phyloP scores from a whole-genome alignment of 2,113 vertebrate genomes.

The Raja brachyura region DNA sequence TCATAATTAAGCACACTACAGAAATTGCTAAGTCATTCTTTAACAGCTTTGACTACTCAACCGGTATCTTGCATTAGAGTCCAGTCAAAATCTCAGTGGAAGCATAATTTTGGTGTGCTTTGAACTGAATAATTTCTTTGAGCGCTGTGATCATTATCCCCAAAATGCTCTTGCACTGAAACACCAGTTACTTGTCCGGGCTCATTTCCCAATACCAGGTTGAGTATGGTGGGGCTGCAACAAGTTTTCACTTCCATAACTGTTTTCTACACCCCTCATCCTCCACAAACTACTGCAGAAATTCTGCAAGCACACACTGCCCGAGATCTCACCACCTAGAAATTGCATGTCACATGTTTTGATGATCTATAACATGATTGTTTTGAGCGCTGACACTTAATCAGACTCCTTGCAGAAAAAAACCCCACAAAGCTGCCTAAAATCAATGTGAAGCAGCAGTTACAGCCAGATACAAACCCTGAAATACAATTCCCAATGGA shows the following conservation, averaged over 20 bases:
- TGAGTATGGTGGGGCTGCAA: background rate
- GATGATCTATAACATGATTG: no score
- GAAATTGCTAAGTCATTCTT: background rate
- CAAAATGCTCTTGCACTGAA: no score
- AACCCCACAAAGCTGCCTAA: no score
- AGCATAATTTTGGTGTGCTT: background rate
- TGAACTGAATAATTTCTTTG: background rate
- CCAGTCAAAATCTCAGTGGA: background rate
- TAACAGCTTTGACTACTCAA: background rate
- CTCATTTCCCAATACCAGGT: no score
- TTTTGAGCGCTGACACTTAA: no score
- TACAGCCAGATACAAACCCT: no score
- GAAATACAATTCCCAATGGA: no score
- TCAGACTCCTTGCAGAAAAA: no score
- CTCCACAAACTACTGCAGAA: background rate
- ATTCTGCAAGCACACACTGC: background rate
- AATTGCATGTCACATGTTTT: background rate
- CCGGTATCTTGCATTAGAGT: background rate
- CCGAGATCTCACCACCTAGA: background rate
- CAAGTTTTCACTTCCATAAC: background rate
- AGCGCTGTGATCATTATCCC: background rate
- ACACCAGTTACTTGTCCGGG: no score
- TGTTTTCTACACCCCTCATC: background rate
- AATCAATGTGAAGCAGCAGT: no score
- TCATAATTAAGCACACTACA: background rate